Base-by-base conservation (phyloP, 2,797 vertebrate genomes). In the Spinus pinus region DNA sequence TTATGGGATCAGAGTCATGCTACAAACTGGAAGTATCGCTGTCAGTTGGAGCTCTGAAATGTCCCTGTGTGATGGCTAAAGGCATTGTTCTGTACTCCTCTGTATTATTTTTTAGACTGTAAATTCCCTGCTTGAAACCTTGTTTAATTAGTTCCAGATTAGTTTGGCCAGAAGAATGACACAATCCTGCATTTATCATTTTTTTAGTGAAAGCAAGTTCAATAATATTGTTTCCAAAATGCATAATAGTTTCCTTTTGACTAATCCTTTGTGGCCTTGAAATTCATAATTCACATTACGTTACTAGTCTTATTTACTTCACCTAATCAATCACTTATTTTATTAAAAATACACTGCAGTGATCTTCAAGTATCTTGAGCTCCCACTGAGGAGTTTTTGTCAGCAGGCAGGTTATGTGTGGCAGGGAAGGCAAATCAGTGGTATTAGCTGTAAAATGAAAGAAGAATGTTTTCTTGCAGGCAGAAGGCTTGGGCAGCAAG, bases 401-500 rank as follows among this genome's bases (percentile, higher is more conserved):
- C 31, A 71, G 46, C 37, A 57, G 33, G 9, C 9, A 2, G 27
- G 15, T 72, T 80, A 7, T 28, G 11, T 4, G 0, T 64, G 31
- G 6, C 27, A 74, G 20, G 54, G 37, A 74, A 47, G 39, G 47
- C 23, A 89, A 82, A 61, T 81, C 57, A 86, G 7, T 35, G 31
- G 12, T 37, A 27, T 41, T 77, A 64, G 27, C 21, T 81, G 4
- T 66, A 14, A 75, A 74, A 39, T 39, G 92, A 51, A 95, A 78
- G 39, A 58, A 25, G 69, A 33, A 50, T 88, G 21, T 86, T 97
- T 70, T 89, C 80, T 97, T 98, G 93, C 95, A 99, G 99, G 86
- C 98, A 90, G 97, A 98, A 56, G 96, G 98, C 39, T 88, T 74
- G 44, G 97, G 97, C 81, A 96, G 97, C 92, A 96, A 95, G 95